Evolutionary conservation across 2,113 vertebrate genomes (phyloP).

Genomic region (Arenaria interpres): DNA sequence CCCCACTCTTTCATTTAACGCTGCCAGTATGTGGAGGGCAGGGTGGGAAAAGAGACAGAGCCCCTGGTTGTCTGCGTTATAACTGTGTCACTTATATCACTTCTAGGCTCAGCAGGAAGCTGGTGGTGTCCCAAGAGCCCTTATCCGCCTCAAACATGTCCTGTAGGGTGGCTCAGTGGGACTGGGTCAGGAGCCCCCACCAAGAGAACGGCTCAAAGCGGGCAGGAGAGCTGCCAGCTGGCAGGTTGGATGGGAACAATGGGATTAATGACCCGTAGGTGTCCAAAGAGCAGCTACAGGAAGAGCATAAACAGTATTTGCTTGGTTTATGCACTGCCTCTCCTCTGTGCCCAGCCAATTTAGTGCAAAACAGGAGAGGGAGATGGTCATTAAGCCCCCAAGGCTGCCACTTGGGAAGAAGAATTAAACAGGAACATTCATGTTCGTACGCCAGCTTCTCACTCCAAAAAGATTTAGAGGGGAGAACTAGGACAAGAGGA

Average conservation of each 20-base stretch:
- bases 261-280: conserved; percentile 4
- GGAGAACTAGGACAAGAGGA: neutral
- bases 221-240: neutral
- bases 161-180: neutral
- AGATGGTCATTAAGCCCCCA: neutral
- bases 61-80: neutral
- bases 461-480: neutral
- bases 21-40: neutral
- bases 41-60: neutral
- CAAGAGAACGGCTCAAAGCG: neutral
- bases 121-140: neutral
- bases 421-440: neutral
- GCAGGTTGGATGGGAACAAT: conserved; percentile 1
- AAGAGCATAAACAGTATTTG: conserved; percentile 18
- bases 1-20: neutral
- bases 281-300: conserved; percentile 11
- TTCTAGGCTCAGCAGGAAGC: neutral
- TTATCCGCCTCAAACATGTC: neutral
- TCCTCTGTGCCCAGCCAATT: neutral
- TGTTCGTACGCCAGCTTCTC: neutral
- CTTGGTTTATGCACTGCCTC: neutral
- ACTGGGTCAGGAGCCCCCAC: neutral
- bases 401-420: neutral
- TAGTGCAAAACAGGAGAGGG: neutral
- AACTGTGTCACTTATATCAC: neutral